These are phyloP conservation scores for Acrocephalus arundinaceus DNA, from an alignment of 2,113 vertebrate species.

Conservation along the genomic window DNA sequence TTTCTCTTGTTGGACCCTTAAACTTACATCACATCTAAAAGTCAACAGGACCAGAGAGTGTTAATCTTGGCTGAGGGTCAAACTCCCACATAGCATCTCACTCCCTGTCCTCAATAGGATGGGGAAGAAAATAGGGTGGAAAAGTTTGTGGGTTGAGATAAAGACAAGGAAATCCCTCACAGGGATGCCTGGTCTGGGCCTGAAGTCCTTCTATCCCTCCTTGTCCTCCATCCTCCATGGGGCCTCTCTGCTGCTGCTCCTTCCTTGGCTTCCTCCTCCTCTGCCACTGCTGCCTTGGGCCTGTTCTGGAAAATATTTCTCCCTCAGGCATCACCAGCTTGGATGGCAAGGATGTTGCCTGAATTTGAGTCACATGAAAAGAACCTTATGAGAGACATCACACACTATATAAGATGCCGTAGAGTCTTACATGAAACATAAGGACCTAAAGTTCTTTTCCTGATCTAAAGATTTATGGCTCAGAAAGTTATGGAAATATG, in stretches of 20 bases:
- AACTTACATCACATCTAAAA: not conserved
- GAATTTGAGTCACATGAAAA: not conserved
- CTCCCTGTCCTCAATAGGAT: not conserved
- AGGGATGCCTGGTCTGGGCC: not conserved
- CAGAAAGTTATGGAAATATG: not conserved
- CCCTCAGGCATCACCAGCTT: not conserved
- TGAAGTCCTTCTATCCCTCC: not conserved
- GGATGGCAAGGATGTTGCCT: not conserved
- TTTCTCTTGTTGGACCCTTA: not conserved
- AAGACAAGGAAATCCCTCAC: not conserved
- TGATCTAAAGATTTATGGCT: not conserved
- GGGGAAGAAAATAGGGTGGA: not conserved
- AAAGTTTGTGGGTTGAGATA: not conserved
- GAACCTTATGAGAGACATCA: not conserved
- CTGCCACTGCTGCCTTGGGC: not conserved
- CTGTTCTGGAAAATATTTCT: not conserved
- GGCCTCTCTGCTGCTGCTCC: not conserved
- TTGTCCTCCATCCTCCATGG: rapidly evolving
- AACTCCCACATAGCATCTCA: not conserved
- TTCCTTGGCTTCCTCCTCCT: not conserved
- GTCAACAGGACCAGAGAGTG: not conserved
- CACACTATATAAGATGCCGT: not conserved
- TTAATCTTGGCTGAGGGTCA: not conserved
- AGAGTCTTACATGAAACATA: not conserved
- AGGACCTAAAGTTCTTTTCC: not conserved